These are phyloP conservation scores for Patella caerulea DNA, from an alignment of 2,888 invertebrate genomes.

Conservation along the genomic window DNA sequence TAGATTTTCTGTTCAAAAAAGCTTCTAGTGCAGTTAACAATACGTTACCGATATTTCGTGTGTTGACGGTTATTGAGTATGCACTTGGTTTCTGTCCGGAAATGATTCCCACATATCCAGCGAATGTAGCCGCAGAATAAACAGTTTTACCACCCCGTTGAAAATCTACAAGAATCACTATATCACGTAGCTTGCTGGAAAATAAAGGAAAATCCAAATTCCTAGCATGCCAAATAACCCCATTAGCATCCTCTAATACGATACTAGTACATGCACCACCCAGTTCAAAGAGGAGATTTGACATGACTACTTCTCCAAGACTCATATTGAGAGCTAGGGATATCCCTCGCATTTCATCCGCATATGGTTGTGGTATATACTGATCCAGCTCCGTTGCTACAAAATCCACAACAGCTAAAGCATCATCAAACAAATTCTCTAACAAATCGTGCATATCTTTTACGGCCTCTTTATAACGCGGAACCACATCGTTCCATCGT, in stretches of 20 bases:
- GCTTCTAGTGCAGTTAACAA: not conserved
- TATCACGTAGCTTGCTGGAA: constrained; percentile 32
- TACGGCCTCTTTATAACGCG: constrained; percentile 11
- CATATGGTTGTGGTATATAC: constrained; percentile 13
- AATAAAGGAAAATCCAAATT: constrained; percentile 65
- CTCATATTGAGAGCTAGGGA: constrained; percentile 18
- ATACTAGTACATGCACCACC: constrained; percentile 63
- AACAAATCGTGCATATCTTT: constrained; percentile 16
- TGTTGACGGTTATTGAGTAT: constrained; percentile 61
- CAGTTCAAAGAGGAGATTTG: constrained; percentile 15
- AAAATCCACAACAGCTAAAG: constrained; percentile 17
- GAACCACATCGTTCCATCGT: constrained; percentile 18
- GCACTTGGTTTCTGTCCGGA: constrained; percentile 61
- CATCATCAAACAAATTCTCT: constrained; percentile 15
- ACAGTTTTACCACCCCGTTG: constrained; percentile 49
- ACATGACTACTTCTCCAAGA: constrained; percentile 18
- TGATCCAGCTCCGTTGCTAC: constrained; percentile 15
- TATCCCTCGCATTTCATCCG: constrained; percentile 23
- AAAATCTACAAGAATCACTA: constrained; percentile 43
- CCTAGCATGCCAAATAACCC: constrained; percentile 61
- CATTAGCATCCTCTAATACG: constrained; percentile 55
- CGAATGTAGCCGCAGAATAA: constrained; percentile 60
- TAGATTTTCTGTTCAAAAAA: not conserved
- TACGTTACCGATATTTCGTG: not conserved
- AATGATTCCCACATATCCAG: constrained; percentile 60